Evolutionary conservation across 2,113 vertebrate species (phyloP).

Genomic region (Conger conger): DNA sequence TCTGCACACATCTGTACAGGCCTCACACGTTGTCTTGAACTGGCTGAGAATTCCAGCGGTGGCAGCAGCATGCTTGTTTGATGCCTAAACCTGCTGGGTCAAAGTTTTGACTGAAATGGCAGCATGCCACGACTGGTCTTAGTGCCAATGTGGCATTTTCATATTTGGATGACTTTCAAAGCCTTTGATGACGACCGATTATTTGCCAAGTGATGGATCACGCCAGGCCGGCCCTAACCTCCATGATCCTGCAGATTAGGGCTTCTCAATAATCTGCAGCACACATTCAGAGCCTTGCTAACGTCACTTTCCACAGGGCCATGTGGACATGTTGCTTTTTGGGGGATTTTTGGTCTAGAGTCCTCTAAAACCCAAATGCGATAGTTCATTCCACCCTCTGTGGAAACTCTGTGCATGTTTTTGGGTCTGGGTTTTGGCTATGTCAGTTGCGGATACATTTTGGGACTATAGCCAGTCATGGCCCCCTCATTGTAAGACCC

Average conservation of each 20-base stretch:
- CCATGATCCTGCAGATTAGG: constrained; percentile 34
- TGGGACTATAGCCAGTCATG: too few species aligned
- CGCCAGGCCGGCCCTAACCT: constrained; percentile 5
- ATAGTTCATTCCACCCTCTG: neutral
- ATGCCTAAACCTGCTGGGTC: constrained; percentile 8
- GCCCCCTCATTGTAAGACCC: too few species aligned
- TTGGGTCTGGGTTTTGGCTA: neutral
- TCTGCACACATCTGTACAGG: neutral
- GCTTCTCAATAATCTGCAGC: constrained; percentile 15
- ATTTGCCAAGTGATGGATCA: constrained; percentile 34
- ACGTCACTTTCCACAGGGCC: neutral
- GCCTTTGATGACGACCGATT: constrained; percentile 14
- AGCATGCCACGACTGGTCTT: neutral
- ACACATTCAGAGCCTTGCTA: constrained; percentile 4
- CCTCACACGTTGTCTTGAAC: neutral
- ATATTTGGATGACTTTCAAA: constrained; percentile 14
- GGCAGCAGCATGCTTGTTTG: neutral
- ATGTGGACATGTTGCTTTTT: neutral
- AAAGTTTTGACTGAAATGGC: constrained; percentile 25
- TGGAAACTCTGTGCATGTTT: neutral
- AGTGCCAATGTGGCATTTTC: neutral
- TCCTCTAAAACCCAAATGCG: neutral
- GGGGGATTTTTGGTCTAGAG: neutral
- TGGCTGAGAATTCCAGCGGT: neutral
- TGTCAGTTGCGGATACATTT: too few species aligned